Evolutionary conservation across 1,140 invertebrate genomes (phyloP).

Genomic region (Anoplophora glabripennis): DNA sequence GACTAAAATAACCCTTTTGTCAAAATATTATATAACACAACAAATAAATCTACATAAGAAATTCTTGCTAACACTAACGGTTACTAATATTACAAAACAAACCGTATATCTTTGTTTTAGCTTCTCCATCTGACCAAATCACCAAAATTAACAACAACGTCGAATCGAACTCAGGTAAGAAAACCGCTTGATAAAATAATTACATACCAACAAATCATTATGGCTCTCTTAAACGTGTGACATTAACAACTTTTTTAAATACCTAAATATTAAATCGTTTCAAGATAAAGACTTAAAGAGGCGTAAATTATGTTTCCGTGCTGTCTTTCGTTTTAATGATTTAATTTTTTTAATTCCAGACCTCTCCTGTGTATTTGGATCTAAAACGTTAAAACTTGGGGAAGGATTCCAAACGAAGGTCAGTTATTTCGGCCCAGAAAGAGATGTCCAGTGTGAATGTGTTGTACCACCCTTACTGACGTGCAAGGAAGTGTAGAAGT

Average conservation of each 20-base stretch:
- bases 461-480: slow-evolving; percentile 29
- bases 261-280: too few relatives aligned
- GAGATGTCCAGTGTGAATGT: slow-evolving; percentile 26
- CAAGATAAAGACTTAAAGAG: too few relatives aligned
- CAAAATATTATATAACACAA: too few relatives aligned
- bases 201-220: too few relatives aligned
- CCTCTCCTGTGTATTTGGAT: slow-evolving; percentile 26
- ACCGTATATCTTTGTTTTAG: slow-evolving; percentile 8
- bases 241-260: too few relatives aligned
- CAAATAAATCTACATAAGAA: too few relatives aligned
- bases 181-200: background rate
- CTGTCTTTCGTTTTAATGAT: background rate
- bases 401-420: slow-evolving; percentile 24
- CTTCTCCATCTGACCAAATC: slow-evolving; percentile 10
- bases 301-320: too few relatives aligned
- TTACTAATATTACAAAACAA: too few relatives aligned
- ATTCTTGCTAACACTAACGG: too few relatives aligned
- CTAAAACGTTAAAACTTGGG: slow-evolving; percentile 21
- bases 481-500: slow-evolving; percentile 13
- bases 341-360: slow-evolving; percentile 12
- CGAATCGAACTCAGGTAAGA: slow-evolving; percentile 6
- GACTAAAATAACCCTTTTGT: too few relatives aligned
- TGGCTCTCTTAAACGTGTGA: too few relatives aligned
- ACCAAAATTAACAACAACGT: slow-evolving; percentile 12
- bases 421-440: slow-evolving; percentile 14